Evolutionary conservation across 2,113 vertebrate genomes (phyloP), one percentile per base, ranked within the genome.

Genomic region (Panthera uncia): DNA sequence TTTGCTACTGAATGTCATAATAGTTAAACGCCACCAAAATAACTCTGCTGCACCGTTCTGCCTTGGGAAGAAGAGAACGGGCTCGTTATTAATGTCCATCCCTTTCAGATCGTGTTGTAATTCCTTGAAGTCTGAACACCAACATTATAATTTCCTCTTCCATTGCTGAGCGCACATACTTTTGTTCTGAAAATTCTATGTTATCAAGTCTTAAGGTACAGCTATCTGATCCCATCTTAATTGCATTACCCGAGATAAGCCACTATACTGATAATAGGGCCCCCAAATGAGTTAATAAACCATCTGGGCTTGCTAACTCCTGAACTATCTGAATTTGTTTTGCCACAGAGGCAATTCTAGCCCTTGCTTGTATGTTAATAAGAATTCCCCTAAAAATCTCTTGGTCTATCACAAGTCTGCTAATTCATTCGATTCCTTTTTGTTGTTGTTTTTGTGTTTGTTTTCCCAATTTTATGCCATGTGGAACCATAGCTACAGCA

Each of bases 21-120:
- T 84, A 83, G 71, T 76, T 96, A 93, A 90, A 48, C 1, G 14
- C 8, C 55, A 96, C 86, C 91, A 65, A 91, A 71, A 93, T 96
- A 92, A 61, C 73, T 94, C 27, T 33, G 36, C 6, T 5, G 31
- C 21, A 33, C 86, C n/a, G 3, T 71, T 95, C 76, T 52, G 79
- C 71, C 57, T 78, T 73, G 66, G 41, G 38, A 50, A 85, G 74
- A 52, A 3, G 73, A 45, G 41, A 45, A 52, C 5, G 3, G 65
- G 89, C 91, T 95, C 7, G 33, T 65, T 96, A 90, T 13, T 50
- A 48, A 66, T 0, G 7, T 31, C 82, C 63, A 84, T 76, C 63
- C 63, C 25, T 90, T 79, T 66, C 29, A 81, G 65, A 65, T 45
- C 55, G 21, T 19, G 5, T 1, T 80, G 27, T 36, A 63, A 90